Evolutionary conservation across 1,140 invertebrate species (phyloP).

Genomic region (Apis laboriosa): DNA sequence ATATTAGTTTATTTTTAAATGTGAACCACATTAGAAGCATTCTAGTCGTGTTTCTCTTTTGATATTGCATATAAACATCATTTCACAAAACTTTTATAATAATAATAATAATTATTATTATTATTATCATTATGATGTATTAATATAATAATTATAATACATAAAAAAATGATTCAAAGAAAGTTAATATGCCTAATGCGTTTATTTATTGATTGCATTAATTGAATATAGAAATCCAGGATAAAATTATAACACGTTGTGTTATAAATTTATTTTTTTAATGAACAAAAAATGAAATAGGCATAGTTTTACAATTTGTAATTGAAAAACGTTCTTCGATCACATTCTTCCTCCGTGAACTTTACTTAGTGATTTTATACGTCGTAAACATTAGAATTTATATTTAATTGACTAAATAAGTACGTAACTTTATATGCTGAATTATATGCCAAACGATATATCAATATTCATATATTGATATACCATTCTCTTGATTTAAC

Average conservation of each 20-base stretch:
- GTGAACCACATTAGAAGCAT: background rate
- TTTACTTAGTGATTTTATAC: background rate
- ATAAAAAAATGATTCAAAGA: background rate
- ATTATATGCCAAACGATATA: no score
- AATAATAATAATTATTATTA: no score
- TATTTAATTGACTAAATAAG: no score
- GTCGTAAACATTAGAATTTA: background rate
- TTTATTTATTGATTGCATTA: background rate
- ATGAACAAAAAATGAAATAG: slow-evolving; percentile 44
- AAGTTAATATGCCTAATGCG: background rate
- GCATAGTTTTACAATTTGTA: slow-evolving; percentile 22
- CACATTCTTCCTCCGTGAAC: background rate
- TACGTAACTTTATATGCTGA: background rate
- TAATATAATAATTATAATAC: no score
- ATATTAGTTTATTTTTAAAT: background rate
- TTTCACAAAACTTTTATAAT: background rate
- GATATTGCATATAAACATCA: background rate
- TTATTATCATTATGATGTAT: no score
- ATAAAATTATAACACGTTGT: slow-evolving; percentile 4
- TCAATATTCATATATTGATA: background rate
- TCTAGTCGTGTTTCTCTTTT: background rate
- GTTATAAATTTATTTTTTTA: background rate
- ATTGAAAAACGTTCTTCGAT: slow-evolving; percentile 10
- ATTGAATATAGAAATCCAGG: background rate
- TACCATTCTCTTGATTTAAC: background rate